Conservation (phyloP, 1,140 invertebrate genomes). For the Nasonia longicornis region DNA sequence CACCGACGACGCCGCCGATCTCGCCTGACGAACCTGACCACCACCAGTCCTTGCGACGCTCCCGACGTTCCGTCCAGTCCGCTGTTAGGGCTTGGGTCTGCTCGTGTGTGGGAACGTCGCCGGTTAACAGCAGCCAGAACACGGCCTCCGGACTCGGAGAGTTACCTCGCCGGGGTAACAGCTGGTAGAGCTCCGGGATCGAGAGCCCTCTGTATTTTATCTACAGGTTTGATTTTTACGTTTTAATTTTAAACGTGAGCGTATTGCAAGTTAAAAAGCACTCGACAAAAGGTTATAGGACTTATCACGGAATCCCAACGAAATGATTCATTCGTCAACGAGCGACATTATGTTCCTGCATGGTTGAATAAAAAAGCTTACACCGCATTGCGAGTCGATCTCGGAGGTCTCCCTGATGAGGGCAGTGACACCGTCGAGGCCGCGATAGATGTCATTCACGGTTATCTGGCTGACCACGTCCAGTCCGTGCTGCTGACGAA, state of each 20-base stretch:
- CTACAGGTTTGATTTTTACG: conserved; percentile 37
- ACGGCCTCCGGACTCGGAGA: conserved; percentile 58
- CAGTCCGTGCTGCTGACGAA: conserved; percentile 52
- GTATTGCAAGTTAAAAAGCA: too few species aligned
- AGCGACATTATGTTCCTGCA: too few species aligned
- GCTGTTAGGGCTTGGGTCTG: conserved; percentile 55
- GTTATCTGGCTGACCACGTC: conserved; percentile 54
- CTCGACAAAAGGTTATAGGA: too few species aligned
- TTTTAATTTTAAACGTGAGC: neutral
- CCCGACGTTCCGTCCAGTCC: conserved; percentile 56
- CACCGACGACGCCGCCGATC: conserved; percentile 51
- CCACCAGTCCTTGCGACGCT: conserved; percentile 53
- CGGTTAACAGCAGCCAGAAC: conserved; percentile 60
- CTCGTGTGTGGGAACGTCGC: conserved; percentile 58
- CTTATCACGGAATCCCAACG: too few species aligned
- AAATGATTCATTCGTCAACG: too few species aligned
- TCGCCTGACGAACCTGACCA: conserved; percentile 53
- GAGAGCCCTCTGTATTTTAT: conserved; percentile 57
- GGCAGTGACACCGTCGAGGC: conserved; percentile 52
- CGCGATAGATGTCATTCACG: conserved; percentile 56
- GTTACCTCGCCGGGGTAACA: conserved; percentile 55
- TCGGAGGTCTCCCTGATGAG: conserved; percentile 59
- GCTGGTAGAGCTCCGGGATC: conserved; percentile 54
- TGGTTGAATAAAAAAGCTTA: conserved; percentile 38
- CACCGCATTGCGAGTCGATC: conserved; percentile 51